Conservation (phyloP, 1,140 invertebrate genomes). For the Pentalonia nigronervosa region DNA sequence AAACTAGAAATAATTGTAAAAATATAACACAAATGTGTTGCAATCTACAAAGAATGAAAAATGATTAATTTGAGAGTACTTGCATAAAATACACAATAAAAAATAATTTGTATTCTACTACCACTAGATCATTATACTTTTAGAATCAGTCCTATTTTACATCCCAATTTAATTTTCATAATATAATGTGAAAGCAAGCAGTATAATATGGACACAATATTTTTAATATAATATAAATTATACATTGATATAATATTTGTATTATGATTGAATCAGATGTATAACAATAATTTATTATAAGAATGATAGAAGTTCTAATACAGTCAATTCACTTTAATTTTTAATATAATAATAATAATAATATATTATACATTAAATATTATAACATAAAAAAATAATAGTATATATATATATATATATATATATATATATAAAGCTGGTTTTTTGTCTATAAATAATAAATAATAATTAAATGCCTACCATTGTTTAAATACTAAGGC, state of each 20-base stretch:
- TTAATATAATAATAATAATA: constrained; percentile 7
- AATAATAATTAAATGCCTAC: constrained; percentile 29
- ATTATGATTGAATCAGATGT: constrained; percentile 7
- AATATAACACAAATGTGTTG: neutral
- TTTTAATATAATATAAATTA: constrained; percentile 40
- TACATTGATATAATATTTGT: constrained; percentile 35
- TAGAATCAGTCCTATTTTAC: neutral
- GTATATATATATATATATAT: constrained; percentile 14
- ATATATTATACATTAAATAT: constrained; percentile 13
- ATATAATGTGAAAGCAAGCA: constrained; percentile 62
- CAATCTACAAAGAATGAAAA: neutral
- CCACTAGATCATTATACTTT: neutral
- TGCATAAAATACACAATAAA: neutral
- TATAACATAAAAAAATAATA: constrained; percentile 18
- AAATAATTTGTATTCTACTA: neutral
- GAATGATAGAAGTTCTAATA: constrained; percentile 28
- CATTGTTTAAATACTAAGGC: constrained; percentile 45
- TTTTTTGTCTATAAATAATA: constrained; percentile 20
- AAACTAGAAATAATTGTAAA: neutral
- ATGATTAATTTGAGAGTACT: neutral
- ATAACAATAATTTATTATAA: constrained; percentile 11
- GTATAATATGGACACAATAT: neutral
- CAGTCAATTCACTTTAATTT: neutral
- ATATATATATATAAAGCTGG: neutral
- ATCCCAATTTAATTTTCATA: constrained; percentile 30